Base-by-base conservation (phyloP, 2,888 invertebrate genomes). In the Luperina testacea region DNA sequence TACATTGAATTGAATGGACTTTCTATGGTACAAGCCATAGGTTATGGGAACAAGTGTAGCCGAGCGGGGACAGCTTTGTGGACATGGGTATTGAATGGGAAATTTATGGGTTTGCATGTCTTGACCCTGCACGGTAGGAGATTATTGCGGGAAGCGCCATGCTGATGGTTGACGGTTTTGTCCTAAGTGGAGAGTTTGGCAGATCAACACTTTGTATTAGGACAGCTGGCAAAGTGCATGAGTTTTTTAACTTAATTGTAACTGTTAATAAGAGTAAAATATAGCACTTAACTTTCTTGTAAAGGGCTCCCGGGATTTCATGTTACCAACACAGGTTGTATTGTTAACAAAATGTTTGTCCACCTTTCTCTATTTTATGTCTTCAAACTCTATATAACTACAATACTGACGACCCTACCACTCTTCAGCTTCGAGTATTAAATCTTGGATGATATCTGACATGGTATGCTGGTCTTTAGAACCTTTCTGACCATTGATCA, bases 1-100 rank as follows among this genome's bases (percentile, higher is more conserved):
- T 79, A 83, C 83, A 88, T 86, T 85, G 80, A 87, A 89, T 89
- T 89, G 79, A 89, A 89, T 90, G 71, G 88, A 84, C 84, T 89
- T 87, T 90, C 90, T 90, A 88, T 89, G 80, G 89, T 84, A 59
- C 72, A 74, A 87, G 87, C 80, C 89, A 84, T 82, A 89, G 90
- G 90, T 90, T 90, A 90, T 88, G 84, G 87, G 88, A 90, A 88
- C 90, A 87, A 86, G 87, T 90, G 89, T 87, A 89, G 83, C 71
- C 76, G 68, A 67, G 84, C 80, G 83, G 82, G 72, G 90, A 89
- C 88, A 89, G 82, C 90, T 89, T 88, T 85, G 88, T 86, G 80
- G 89, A 90, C 90, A 83, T 78, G 51, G 64, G 82, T 80, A 88
- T 88, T 87, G 85, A 88, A 88, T 89, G 80, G 85, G 69, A 78